Percentiles rank a stretch among this genome's conserved stretches.
These are phyloP conservation scores for Actinemys pallida DNA, from an alignment of 2,113 vertebrate species.

Conservation along the genomic window DNA sequence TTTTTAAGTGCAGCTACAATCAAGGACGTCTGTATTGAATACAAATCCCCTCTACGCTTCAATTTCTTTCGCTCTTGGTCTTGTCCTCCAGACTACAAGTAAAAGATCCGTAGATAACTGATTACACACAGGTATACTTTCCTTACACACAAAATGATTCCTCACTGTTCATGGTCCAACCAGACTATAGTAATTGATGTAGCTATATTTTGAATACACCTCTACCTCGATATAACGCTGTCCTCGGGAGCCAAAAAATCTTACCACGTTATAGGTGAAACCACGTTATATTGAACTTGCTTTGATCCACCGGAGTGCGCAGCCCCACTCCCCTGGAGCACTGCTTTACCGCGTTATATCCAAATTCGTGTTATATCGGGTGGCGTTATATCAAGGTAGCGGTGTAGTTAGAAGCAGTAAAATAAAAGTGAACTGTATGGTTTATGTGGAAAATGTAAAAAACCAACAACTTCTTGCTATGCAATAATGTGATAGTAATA, in stretches of 20 bases:
- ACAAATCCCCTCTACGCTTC: conserved; percentile 94
- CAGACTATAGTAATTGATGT: not conserved
- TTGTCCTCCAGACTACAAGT: conserved; percentile 92
- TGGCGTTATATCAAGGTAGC: no score
- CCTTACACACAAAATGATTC: accelerated
- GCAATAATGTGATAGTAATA: not conserved
- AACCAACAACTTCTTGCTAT: not conserved
- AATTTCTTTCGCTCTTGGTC: conserved; percentile 97
- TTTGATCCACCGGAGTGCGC: no score
- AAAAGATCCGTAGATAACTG: conserved; percentile 33
- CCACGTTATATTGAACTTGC: no score
- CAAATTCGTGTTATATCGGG: no score
- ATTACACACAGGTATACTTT: not conserved
- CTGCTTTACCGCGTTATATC: no score
- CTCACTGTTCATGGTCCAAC: conserved; percentile 15
- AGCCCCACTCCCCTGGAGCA: no score
- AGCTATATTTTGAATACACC: not conserved
- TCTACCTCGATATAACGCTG: no score
- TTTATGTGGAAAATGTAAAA: not conserved
- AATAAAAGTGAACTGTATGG: not conserved
- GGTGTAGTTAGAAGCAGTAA: not conserved
- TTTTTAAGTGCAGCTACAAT: conserved; percentile 98
- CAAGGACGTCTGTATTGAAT: conserved; percentile 97
- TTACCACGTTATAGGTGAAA: no score
- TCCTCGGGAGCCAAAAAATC: no score